Evolutionary conservation across 2,888 invertebrate species (phyloP).

Genomic region (Plagiodera versicolora): DNA sequence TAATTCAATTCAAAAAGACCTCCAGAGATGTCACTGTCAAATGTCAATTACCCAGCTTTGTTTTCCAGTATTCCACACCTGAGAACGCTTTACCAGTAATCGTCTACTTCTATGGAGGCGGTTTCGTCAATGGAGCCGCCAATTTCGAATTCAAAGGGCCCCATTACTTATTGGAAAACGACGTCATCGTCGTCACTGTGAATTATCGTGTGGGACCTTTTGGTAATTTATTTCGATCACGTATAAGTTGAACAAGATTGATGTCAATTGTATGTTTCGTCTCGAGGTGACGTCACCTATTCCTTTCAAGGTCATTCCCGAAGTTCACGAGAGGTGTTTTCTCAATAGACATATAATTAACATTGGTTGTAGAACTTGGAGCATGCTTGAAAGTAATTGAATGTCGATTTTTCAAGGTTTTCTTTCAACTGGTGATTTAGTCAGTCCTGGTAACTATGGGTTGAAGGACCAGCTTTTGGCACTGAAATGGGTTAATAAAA

Average conservation of each 20-base stretch:
- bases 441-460: slow-evolving; percentile 36
- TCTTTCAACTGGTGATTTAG: slow-evolving; percentile 30
- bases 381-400: too few relatives aligned
- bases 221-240: slow-evolving; percentile 32
- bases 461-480: slow-evolving; percentile 36
- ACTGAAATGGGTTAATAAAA: slow-evolving; percentile 32
- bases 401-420: slow-evolving; percentile 37
- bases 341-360: too few relatives aligned
- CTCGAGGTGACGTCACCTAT: too few relatives aligned
- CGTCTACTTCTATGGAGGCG: slow-evolving; percentile 53
- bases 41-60: background rate
- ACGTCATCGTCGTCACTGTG: slow-evolving; percentile 40
- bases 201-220: slow-evolving; percentile 40
- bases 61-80: background rate
- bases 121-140: slow-evolving; percentile 47
- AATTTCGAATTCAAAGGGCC: slow-evolving; percentile 43
- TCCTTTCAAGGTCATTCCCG: too few relatives aligned
- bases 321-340: too few relatives aligned
- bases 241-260: too few relatives aligned
- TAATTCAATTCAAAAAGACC: too few relatives aligned
- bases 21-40: too few relatives aligned
- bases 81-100: slow-evolving; percentile 45
- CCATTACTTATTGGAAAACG: slow-evolving; percentile 46
- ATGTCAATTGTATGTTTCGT: too few relatives aligned
- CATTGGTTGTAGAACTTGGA: too few relatives aligned